Percentiles rank a stretch among this genome's conserved stretches.
phyloP scores from a whole-genome alignment of 2,113 vertebrate genomes.

The Aegithalos caudatus region DNA sequence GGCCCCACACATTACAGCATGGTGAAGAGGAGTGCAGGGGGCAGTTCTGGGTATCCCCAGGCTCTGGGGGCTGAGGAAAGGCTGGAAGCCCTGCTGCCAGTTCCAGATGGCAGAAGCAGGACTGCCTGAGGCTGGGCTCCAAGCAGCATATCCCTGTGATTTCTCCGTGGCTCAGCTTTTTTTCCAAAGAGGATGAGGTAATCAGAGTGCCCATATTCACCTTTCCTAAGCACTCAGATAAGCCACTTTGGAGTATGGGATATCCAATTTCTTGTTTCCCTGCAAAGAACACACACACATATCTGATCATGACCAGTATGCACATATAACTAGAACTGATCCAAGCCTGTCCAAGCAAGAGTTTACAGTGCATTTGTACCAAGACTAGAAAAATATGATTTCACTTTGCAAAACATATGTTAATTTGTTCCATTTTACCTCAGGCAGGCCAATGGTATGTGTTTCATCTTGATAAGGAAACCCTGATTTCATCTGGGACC shows the following conservation, averaged over 20 bases:
- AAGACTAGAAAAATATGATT: background rate
- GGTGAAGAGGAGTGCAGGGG: rapidly evolving
- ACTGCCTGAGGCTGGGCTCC: background rate
- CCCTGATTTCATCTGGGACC: background rate
- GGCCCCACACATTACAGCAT: rapidly evolving
- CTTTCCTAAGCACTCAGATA: background rate
- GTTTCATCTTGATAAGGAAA: slow-evolving; percentile 7
- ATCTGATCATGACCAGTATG: background rate
- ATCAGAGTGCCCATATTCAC: background rate
- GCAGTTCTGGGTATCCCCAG: background rate
- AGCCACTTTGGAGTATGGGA: background rate
- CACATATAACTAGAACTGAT: background rate
- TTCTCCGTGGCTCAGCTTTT: background rate
- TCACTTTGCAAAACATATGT: background rate
- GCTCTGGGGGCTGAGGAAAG: background rate
- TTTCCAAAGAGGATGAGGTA: background rate
- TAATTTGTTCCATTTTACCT: background rate
- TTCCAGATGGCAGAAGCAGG: background rate
- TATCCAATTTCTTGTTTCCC: background rate
- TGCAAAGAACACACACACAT: background rate
- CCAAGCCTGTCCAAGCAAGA: background rate
- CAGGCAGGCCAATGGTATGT: background rate
- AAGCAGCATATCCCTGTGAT: background rate
- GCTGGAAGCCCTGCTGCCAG: background rate
- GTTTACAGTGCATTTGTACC: background rate